Conservation (phyloP, 2,888 invertebrate species). For the Hydraecia micacea region DNA sequence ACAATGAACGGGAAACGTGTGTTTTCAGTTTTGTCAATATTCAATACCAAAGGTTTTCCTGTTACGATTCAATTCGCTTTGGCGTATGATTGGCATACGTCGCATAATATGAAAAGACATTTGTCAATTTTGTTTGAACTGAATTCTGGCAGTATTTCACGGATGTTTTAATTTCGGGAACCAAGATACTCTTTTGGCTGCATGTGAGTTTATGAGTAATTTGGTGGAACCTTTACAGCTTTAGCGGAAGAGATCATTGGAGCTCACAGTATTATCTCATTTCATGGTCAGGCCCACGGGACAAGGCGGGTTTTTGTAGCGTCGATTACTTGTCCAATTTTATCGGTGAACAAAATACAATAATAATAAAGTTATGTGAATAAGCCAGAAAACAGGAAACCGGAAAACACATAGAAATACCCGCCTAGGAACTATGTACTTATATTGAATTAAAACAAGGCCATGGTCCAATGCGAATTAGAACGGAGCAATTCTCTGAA, state of each 20-base stretch:
- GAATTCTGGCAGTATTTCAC: conserved; percentile 12
- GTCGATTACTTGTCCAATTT: background rate
- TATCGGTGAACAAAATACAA: background rate
- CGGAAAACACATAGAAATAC: background rate
- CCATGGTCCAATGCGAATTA: conserved; percentile 5
- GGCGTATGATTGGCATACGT: conserved; percentile 41
- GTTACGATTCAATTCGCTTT: conserved; percentile 28
- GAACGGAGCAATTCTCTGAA: conserved; percentile 12
- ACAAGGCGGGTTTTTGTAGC: no score
- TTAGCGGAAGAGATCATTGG: background rate
- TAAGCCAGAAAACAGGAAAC: background rate
- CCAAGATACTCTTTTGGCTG: background rate
- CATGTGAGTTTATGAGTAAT: background rate
- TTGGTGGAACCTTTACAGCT: background rate
- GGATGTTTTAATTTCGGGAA: conserved; percentile 5
- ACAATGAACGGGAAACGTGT: conserved; percentile 52
- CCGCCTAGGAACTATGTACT: background rate
- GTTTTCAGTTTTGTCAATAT: conserved; percentile 50
- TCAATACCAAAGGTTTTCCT: conserved; percentile 41
- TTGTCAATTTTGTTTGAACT: conserved; percentile 25
- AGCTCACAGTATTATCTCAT: background rate
- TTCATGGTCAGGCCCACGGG: background rate
- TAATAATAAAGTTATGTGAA: background rate
- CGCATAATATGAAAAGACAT: conserved; percentile 11
- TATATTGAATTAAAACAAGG: conserved; percentile 24